Evolutionary conservation across 2,797 vertebrate genomes (phyloP).

Genomic region (Tokudaia tokunoshimensis): DNA sequence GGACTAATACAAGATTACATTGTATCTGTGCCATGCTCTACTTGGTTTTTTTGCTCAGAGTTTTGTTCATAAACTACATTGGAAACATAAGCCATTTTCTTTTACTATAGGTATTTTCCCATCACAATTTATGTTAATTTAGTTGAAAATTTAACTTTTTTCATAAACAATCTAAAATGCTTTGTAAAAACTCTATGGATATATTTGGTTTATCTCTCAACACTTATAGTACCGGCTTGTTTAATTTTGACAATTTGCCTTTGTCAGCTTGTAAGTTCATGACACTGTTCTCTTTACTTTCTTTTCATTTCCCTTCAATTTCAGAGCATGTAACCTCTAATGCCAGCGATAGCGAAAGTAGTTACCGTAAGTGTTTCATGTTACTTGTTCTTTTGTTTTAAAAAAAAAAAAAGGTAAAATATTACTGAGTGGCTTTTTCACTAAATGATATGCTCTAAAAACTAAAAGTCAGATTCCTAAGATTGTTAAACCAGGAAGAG

Average conservation of each 20-base stretch:
- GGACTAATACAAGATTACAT: slow-evolving; percentile 40
- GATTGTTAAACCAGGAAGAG: slow-evolving; percentile 64
- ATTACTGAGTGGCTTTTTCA: not conserved
- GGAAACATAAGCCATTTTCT: slow-evolving; percentile 42
- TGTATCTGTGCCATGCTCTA: slow-evolving; percentile 20
- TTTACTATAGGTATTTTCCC: slow-evolving; percentile 67
- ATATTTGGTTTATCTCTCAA: slow-evolving; percentile 82
- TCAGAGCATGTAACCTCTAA: slow-evolving; percentile 99
- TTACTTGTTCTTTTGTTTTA: slow-evolving; percentile 83
- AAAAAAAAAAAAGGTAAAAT: slow-evolving; percentile 14
- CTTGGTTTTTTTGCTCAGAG: slow-evolving; percentile 6
- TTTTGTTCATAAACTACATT: slow-evolving; percentile 50
- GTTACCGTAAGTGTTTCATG: slow-evolving; percentile 96
- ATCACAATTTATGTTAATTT: slow-evolving; percentile 82
- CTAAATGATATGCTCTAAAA: slow-evolving; percentile 41
- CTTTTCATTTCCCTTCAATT: slow-evolving; percentile 92
- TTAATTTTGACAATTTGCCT: slow-evolving; percentile 84
- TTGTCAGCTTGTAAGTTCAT: slow-evolving; percentile 83
- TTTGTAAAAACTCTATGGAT: slow-evolving; percentile 77
- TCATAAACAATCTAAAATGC: slow-evolving; percentile 77
- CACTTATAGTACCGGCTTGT: slow-evolving; percentile 80
- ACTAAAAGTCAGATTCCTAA: slow-evolving; percentile 29
- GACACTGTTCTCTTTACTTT: slow-evolving; percentile 85
- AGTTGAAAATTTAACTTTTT: slow-evolving; percentile 78
- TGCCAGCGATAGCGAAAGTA: slow-evolving; percentile 99